Evolutionary conservation across 2,888 invertebrate species (phyloP).

Genomic region (Dione vanillae): DNA sequence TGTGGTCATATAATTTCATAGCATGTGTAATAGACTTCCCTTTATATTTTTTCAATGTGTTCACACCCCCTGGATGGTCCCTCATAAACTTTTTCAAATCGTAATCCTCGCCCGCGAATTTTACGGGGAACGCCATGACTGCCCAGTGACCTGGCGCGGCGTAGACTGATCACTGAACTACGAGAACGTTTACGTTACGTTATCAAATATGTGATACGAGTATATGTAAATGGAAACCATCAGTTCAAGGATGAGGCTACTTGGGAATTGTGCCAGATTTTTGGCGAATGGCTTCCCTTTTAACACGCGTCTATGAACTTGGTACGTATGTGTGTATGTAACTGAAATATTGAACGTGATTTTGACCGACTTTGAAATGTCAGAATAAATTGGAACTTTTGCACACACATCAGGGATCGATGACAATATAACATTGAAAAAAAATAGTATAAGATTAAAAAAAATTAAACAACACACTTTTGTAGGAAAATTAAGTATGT

Average conservation of each 20-base stretch:
- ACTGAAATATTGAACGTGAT: no score
- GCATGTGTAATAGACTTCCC: slow-evolving; percentile 81
- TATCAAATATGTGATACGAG: slow-evolving; percentile 47
- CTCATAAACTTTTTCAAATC: slow-evolving; percentile 87
- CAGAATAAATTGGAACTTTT: no score
- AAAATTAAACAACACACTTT: no score
- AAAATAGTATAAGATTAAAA: no score
- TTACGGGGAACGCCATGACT: slow-evolving; percentile 65
- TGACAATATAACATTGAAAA: no score
- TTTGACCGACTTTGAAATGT: no score
- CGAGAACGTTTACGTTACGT: slow-evolving; percentile 25
- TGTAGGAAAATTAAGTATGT: no score
- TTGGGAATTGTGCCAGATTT: slow-evolving; percentile 17
- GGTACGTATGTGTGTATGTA: no score
- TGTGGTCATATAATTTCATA: slow-evolving; percentile 85
- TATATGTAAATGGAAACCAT: slow-evolving; percentile 42
- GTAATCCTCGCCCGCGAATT: slow-evolving; percentile 81
- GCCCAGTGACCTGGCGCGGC: slow-evolving; percentile 42
- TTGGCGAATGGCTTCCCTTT: slow-evolving; percentile 6
- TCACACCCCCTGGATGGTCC: slow-evolving; percentile 90
- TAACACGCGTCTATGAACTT: no score
- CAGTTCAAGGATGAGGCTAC: slow-evolving; percentile 28
- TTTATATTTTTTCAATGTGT: slow-evolving; percentile 84
- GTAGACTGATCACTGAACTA: slow-evolving; percentile 48
- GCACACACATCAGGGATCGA: no score